Conservation (phyloP, 2,888 invertebrate species). For the Ypsolopha scabrella region DNA sequence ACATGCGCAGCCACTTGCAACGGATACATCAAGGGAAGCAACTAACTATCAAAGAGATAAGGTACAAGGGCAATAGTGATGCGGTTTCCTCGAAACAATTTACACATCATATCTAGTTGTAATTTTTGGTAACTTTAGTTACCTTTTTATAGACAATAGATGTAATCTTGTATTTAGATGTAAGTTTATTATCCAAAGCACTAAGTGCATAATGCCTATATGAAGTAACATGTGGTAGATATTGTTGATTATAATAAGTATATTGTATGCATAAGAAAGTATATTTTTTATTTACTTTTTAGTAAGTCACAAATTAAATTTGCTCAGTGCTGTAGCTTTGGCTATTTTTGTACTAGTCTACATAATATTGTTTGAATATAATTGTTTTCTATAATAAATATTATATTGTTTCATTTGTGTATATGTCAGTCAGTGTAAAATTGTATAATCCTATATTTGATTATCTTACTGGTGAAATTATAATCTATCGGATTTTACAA, state of each 20-base stretch:
- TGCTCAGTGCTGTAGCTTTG: conserved; percentile 61
- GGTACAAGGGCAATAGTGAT: conserved; percentile 56
- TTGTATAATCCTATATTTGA: too few relatives aligned
- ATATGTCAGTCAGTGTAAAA: background rate
- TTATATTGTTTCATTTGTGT: conserved; percentile 18
- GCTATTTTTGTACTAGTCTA: conserved; percentile 69
- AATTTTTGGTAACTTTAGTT: background rate
- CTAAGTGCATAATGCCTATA: conserved; percentile 1
- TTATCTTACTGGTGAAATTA: too few relatives aligned
- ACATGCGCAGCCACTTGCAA: conserved; percentile 71
- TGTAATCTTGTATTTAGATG: too few relatives aligned
- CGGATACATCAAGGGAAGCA: conserved; percentile 71
- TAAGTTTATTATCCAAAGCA: background rate
- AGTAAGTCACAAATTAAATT: conserved; percentile 44
- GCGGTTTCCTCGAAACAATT: conserved; percentile 47
- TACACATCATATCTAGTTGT: conserved; percentile 48
- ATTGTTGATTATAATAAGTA: conserved; percentile 5
- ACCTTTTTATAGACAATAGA: background rate
- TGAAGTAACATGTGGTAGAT: background rate
- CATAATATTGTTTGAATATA: conserved; percentile 44
- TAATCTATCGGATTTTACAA: too few relatives aligned
- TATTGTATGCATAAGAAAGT: conserved; percentile 19
- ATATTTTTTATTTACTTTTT: conserved; percentile 14
- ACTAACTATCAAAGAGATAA: conserved; percentile 59
- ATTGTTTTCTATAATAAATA: conserved; percentile 36